Base-by-base conservation (phyloP, 1,140 invertebrate genomes). In the Zaprionus vittiger region DNA sequence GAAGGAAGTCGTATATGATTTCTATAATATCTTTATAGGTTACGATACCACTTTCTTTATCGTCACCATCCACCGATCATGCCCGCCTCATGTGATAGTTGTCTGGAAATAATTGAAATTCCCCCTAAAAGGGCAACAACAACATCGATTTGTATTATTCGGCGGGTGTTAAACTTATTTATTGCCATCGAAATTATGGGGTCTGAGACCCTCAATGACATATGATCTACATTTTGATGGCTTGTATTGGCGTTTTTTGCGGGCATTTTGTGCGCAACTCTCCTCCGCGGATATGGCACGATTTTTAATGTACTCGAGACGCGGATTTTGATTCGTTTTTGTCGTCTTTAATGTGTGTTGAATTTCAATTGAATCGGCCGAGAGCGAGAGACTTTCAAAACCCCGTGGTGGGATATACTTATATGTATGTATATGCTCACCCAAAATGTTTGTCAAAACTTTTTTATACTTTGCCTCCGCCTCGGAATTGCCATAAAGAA, bases 161-260 rank as follows among this genome's bases (percentile, higher is more conserved):
- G 60, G 38, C 52, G 66, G 7, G 89, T 85, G 89, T 82, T 91
- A 80, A 80, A 91, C 82, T 91, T 91, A 89, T 91, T 82, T 84
- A 89, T 87, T 75, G 68, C 70, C 76, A 78, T 63, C 60, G 61
- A 84, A 82, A 82, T 84, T 77, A 82, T 89, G 81, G 81, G 69
- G 59, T 73, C 77, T 91, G 74, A 62, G 80, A 84, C 69, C 59
- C 34, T 80, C 83, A 89, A 83, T 91, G 81, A 91, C 81, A 75
- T 77, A 89, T 84, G 81, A 91, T 91, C 83, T 82, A 91, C 81
- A 91, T 87, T 91, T 79, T 87, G 81, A 89, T 90, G n/a, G 41
- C 41, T 47, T 47, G 79, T 64, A 72, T 77, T 80, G 63, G 47
- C 80, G 41, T 59, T 65, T 76, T 62, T 62, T 77, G 54, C 79